Evolutionary conservation across 2,888 invertebrate genomes (phyloP), one percentile per base, ranked within the genome.

Genomic region (Phengaris alcon): DNA sequence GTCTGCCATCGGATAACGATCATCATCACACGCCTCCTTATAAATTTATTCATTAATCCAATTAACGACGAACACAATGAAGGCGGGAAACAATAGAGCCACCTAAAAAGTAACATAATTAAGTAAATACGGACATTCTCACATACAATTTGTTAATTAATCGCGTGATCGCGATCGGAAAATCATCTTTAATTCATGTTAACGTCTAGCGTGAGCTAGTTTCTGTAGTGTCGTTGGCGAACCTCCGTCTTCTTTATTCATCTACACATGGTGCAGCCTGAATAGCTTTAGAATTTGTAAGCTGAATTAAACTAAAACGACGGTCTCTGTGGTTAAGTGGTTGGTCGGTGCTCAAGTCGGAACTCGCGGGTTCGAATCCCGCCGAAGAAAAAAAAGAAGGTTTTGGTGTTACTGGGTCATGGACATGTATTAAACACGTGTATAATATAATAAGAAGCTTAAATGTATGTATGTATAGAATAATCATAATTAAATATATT

Each of bases 141-240:
- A 88, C 86, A 86, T 84, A 82, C 80, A 84, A 84, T 85, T 83
- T 82, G 82, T 82, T 82, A 82, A 82, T 81, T 81, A 81, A 82
- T 82, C 84, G 85, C 87, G 86, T 87, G 86, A 82, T 84, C 81
- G 80, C 83, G 82, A 81, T 81, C 81, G 51, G 72, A 72, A 72
- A 82, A 82, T 80, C 78, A 82, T 80, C 79, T 80, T 79, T 79
- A 80, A 80, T 81, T 78, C 78, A 79, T 80, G 80, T 79, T 78
- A 80, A 78, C 77, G 72, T 72, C 72, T 72, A 74, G 75, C 68
- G 77, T 79, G 72, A 76, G 64, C 77, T 77, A 73, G 74, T 77
- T 77, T 73, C 57, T n/a, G 55, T 44, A n/a, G 44, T 75, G 15
- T 68, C 55, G 52, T 52, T 22, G 51, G 35, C 22, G 12, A 22